A percentile compares a stretch with the other conserved stretches of the same genome.
Conservation (phyloP, 1,140 invertebrate species). For the Brachionus rotundiformis region DNA sequence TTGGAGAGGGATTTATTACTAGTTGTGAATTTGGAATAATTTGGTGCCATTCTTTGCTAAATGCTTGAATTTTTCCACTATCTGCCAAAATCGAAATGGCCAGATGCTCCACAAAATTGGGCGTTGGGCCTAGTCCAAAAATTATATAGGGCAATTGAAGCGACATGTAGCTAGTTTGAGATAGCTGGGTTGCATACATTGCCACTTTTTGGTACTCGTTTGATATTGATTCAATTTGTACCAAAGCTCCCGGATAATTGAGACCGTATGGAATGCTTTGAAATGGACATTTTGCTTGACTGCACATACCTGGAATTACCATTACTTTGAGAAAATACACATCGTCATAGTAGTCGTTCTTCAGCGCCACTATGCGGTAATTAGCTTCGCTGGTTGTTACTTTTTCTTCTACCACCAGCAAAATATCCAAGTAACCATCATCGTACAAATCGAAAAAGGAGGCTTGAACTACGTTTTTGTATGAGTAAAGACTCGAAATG, state of each 20-base stretch:
- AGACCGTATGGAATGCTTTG: slow-evolving; percentile 74
- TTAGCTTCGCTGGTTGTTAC: slow-evolving; percentile 55
- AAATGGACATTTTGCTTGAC: background rate
- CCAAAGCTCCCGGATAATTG: slow-evolving; percentile 82
- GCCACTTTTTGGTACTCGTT: slow-evolving; percentile 56
- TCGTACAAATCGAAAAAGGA: slow-evolving; percentile 91
- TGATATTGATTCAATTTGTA: slow-evolving; percentile 76
- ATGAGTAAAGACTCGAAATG: slow-evolving; percentile 68
- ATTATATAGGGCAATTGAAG: slow-evolving; percentile 89
- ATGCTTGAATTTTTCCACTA: slow-evolving; percentile 10
- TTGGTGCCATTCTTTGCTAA: slow-evolving; percentile 73
- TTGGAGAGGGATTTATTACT: slow-evolving; percentile 85
- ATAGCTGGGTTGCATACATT: slow-evolving; percentile 74
- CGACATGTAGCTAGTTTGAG: slow-evolving; percentile 86
- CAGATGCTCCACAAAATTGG: slow-evolving; percentile 91
- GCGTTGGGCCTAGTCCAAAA: slow-evolving; percentile 90
- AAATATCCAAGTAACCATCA: slow-evolving; percentile 64
- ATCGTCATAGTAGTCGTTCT: slow-evolving; percentile 85
- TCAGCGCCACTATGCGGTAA: slow-evolving; percentile 73
- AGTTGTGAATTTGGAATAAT: slow-evolving; percentile 97
- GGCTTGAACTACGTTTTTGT: slow-evolving; percentile 74
- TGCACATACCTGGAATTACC: slow-evolving; percentile 50
- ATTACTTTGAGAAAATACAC: slow-evolving; percentile 89
- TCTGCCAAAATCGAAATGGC: slow-evolving; percentile 73
- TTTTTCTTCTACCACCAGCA: slow-evolving; percentile 57